Percentiles rank a stretch among this genome's conserved stretches.
Evolutionary conservation across 2,113 vertebrate species (phyloP).

Genomic region (Sinocyclocheilus anshuiensis): DNA sequence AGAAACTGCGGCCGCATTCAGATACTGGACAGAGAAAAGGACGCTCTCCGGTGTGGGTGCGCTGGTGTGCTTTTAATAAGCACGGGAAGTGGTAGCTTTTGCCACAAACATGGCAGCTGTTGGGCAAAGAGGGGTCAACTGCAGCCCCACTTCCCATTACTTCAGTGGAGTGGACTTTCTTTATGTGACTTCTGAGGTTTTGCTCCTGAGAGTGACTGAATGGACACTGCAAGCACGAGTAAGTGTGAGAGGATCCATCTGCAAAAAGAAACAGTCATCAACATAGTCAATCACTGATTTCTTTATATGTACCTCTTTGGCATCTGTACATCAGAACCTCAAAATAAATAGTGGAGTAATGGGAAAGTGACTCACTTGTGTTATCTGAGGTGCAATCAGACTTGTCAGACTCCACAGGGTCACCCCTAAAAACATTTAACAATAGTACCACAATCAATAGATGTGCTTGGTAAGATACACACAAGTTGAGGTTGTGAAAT

Average conservation of each 20-base stretch:
- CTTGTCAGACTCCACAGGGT: not conserved
- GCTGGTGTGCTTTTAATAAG: conserved; percentile 79
- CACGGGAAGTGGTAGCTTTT: conserved; percentile 81
- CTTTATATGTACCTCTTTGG: not conserved
- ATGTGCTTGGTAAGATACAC: too few species aligned
- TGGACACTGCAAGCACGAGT: conserved; percentile 33
- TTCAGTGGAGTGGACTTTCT: conserved; percentile 41
- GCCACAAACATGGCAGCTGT: conserved; percentile 74
- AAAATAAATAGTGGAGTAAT: not conserved
- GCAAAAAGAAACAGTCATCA: not conserved
- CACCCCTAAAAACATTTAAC: not conserved
- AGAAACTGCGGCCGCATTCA: conserved; percentile 70
- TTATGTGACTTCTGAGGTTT: conserved; percentile 41
- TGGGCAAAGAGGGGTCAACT: not conserved
- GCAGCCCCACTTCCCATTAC: not conserved
- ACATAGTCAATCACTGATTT: not conserved
- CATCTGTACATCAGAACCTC: too few species aligned
- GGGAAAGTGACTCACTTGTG: not conserved
- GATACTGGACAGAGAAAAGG: conserved; percentile 64
- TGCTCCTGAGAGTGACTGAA: conserved; percentile 43
- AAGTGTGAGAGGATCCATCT: not conserved
- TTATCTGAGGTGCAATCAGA: not conserved
- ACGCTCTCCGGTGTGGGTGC: conserved; percentile 73
- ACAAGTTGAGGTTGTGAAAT: not conserved
- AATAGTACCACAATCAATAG: not conserved